Conservation (phyloP, 2,888 invertebrate genomes). For the Drosophila paucipuncta region DNA sequence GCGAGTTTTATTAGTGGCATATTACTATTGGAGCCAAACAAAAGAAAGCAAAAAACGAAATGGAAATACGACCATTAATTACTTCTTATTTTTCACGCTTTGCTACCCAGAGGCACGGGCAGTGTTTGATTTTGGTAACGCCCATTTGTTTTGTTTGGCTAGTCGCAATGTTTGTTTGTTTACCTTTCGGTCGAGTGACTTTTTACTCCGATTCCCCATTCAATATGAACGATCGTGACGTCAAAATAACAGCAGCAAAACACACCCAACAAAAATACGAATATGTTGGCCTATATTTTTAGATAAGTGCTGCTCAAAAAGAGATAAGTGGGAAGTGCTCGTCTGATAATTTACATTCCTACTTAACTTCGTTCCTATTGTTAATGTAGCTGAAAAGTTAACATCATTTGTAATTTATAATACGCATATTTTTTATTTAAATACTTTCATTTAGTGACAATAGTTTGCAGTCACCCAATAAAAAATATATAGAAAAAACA, state of each 20-base stretch:
- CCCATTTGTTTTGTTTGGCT: constrained; percentile 78
- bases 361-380: background rate
- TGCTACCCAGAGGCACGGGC: constrained; percentile 44
- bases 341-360: background rate
- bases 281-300: constrained; percentile 34
- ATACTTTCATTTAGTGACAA: background rate
- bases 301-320: constrained; percentile 16
- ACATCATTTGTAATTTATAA: background rate
- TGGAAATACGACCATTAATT: constrained; percentile 73
- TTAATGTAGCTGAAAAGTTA: background rate
- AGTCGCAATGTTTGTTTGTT: constrained; percentile 66
- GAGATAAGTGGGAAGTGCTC: constrained; percentile 13
- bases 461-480: background rate
- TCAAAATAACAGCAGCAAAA: constrained; percentile 25
- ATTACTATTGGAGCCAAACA: constrained; percentile 55
- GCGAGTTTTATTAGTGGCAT: constrained; percentile 64
- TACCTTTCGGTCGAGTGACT: constrained; percentile 59
- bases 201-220: constrained; percentile 20
- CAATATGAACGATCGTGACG: constrained; percentile 43
- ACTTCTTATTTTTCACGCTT: constrained; percentile 63
- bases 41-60: constrained; percentile 72
- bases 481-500: background rate
- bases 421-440: background rate
- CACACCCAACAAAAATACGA: constrained; percentile 14
- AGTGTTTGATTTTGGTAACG: constrained; percentile 63